Base-by-base conservation (phyloP, 1,140 invertebrate species). In the Brachionus koreanus region DNA sequence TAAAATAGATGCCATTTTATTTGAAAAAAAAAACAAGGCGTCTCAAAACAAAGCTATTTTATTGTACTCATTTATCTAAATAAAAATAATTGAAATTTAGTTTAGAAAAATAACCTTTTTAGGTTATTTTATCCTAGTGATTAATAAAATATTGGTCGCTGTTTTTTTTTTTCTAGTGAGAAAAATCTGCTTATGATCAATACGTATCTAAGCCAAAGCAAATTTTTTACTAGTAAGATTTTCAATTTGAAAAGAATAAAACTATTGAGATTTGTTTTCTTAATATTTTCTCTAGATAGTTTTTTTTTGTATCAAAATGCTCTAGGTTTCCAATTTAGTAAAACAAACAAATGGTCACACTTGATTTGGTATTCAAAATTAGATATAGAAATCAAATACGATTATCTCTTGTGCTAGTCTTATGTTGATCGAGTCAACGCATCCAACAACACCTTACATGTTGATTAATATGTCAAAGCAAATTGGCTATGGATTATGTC, bases 131-230 rank as follows among this genome's bases (percentile, higher is more conserved):
- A 69, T 69, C 65, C 65, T 69, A 69, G 65, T 69, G 65, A 69
- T 69, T 69, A 69, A 37, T 65, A 33, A 65, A 37, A 65, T 33
- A 65, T 57, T 57, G 49, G 19, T 57, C 49, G 33, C 35, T 33
- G 33, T 33, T 35, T 65, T 65, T 65, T n/a, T 37, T 42, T 69
- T 39, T 3, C 37, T 69, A 69, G 65, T 69, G 35, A 69, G 65
- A 69, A 65, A 65, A 69, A 69, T 69, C 65, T 69, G 65, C 37
- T 69, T 69, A 69, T n/a, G 65, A 69, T 69, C 65, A 69, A 69
- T 69, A 69, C 29, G 16, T 13, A 67, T 25, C 57, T 25, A 63
- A 63, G 33, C 16, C 23, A 65, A 65, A 65, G 33, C 25, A 65
- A 65, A n/a, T n/a, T 33, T 65, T 65, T 65, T 9, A 33, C 5